Evolutionary conservation across 2,797 vertebrate species (phyloP).

Genomic region (Onychomys leucogaster): DNA sequence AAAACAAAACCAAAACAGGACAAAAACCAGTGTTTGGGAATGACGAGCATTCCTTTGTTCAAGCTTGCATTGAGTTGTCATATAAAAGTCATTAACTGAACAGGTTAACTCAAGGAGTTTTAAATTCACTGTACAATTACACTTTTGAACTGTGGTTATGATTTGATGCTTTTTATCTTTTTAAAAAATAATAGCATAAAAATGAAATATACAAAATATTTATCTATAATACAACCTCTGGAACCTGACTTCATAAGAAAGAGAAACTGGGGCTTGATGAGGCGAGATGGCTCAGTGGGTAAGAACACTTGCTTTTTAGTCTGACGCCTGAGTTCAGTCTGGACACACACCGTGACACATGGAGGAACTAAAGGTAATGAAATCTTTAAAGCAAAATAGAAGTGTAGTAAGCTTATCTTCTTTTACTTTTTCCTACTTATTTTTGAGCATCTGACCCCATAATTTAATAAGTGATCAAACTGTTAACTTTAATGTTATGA

Average conservation of each 20-base stretch:
- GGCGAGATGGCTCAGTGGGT: background rate
- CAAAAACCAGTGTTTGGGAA: background rate
- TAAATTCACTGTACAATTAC: background rate
- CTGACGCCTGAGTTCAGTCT: background rate
- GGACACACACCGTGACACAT: background rate
- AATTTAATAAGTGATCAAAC: slow-evolving; percentile 8
- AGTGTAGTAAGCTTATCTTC: background rate
- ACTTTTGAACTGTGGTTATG: background rate
- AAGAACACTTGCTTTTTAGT: background rate
- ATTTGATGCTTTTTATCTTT: background rate
- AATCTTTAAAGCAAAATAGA: background rate
- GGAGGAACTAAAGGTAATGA: background rate
- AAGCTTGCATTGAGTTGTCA: background rate
- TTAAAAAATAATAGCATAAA: slow-evolving; percentile 39
- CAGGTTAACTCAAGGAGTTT: background rate
- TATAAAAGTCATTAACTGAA: background rate
- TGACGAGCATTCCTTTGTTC: background rate
- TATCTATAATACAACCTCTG: background rate
- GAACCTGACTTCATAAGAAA: background rate
- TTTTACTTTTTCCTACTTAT: background rate
- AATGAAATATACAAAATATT: background rate
- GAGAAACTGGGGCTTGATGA: background rate
- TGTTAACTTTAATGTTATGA: background rate
- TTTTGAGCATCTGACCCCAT: background rate
- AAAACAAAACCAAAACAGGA: background rate